A percentile compares a stretch with the other conserved stretches of the same genome.
Evolutionary conservation across 1,140 invertebrate species (phyloP).

Genomic region (Drosophila punjabiensis): DNA sequence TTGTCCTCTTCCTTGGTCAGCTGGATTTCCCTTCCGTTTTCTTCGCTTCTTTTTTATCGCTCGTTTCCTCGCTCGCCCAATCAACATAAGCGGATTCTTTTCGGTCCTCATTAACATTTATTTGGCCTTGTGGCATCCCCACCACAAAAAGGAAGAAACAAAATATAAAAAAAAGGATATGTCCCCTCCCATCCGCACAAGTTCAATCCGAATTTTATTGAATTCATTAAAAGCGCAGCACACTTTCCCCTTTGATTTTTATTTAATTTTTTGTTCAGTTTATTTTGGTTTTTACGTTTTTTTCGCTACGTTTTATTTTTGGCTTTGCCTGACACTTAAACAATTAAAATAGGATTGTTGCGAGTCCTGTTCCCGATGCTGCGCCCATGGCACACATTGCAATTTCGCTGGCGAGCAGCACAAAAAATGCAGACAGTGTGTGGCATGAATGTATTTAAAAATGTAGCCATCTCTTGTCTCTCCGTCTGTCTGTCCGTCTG

Average conservation of each 20-base stretch:
- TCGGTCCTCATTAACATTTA: constrained; percentile 52
- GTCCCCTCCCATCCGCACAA: constrained; percentile 19
- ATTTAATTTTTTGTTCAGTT: constrained; percentile 28
- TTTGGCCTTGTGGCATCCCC: constrained; percentile 30
- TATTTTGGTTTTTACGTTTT: constrained; percentile 2
- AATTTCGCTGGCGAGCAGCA: constrained; percentile 22
- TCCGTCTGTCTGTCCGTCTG: not conserved
- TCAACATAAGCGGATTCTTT: constrained; percentile 50
- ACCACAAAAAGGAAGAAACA: not conserved
- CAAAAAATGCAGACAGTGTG: constrained; percentile 28
- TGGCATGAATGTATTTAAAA: constrained; percentile 54
- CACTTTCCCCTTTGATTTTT: constrained; percentile 43
- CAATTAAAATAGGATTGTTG: constrained; percentile 53
- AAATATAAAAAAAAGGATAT: constrained; percentile 5
- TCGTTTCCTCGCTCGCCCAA: constrained; percentile 28
- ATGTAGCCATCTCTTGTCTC: constrained; percentile 39
- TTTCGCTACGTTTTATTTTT: constrained; percentile 40
- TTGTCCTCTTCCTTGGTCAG: constrained; percentile 7
- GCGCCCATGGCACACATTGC: constrained; percentile 33
- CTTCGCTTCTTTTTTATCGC: constrained; percentile 21
- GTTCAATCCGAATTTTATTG: constrained; percentile 60
- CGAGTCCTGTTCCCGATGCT: constrained; percentile 21
- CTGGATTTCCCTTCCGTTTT: constrained; percentile 21
- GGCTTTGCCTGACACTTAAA: constrained; percentile 52
- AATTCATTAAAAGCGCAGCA: constrained; percentile 58